A percentile compares a stretch with the other conserved stretches of the same genome.
These are phyloP conservation scores for Seriola quinqueradiata DNA, from an alignment of 2,113 vertebrate species.

Conservation along the genomic window DNA sequence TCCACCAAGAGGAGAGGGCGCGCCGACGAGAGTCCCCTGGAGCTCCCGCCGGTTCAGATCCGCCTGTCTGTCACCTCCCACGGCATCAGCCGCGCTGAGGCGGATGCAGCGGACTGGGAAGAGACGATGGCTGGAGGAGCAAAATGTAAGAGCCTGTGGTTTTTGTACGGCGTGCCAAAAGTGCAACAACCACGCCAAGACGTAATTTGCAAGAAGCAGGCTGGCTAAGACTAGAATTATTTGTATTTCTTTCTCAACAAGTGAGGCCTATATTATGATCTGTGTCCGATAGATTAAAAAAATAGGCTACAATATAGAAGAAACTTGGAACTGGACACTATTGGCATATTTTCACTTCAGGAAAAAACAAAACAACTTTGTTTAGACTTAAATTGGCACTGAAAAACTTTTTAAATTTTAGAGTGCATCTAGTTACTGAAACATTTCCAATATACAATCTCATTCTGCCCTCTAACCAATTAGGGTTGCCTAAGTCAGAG, in stretches of 20 bases:
- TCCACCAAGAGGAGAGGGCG: constrained; percentile 41
- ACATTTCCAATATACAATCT: not conserved
- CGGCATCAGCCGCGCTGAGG: constrained; percentile 9
- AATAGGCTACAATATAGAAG: not conserved
- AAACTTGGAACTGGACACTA: not conserved
- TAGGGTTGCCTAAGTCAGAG: not conserved
- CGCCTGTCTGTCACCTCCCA: constrained; percentile 42
- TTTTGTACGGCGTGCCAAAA: not conserved
- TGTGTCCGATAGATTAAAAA: not conserved
- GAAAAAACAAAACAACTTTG: too few species aligned
- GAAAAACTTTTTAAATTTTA: not conserved
- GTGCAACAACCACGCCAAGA: not conserved
- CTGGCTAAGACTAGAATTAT: not conserved
- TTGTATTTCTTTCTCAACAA: too few species aligned
- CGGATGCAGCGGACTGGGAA: constrained; percentile 15
- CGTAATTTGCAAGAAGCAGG: not conserved
- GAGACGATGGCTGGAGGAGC: constrained; percentile 36
- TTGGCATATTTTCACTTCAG: not conserved
- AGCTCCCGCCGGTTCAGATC: constrained; percentile 64
- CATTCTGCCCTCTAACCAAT: not conserved
- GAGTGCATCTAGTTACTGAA: not conserved
- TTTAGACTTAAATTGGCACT: not conserved
- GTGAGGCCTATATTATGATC: not conserved
- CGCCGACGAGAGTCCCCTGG: constrained; percentile 60
- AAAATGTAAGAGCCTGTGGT: constrained; percentile 54